Percentiles rank a stretch among this genome's conserved stretches.
phyloP scores from a whole-genome alignment of 2,113 vertebrate genomes.

The Osmerus eperlanus region DNA sequence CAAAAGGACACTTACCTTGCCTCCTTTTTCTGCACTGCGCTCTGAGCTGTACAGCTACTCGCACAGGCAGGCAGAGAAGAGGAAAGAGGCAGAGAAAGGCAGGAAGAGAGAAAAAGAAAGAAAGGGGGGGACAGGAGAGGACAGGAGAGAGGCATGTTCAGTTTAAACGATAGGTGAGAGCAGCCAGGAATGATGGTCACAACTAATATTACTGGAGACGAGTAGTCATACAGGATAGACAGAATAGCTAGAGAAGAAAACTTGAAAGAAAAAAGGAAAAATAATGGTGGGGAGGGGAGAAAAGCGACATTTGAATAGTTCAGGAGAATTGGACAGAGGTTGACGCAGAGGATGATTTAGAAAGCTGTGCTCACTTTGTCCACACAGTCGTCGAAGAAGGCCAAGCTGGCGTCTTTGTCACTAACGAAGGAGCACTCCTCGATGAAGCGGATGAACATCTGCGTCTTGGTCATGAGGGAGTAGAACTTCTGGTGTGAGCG shows the following conservation, averaged over 20 bases:
- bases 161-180: constrained; percentile 10
- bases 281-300: not conserved
- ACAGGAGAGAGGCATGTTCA: constrained; percentile 6
- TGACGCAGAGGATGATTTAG: not conserved
- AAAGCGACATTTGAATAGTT: not conserved
- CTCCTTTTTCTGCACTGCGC: constrained; percentile 61
- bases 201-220: not conserved
- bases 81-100: not conserved
- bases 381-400: constrained; percentile 98
- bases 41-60: constrained; percentile 68
- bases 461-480: constrained; percentile 95
- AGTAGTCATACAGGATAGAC: not conserved
- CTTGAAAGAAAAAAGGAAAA: not conserved
- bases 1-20: constrained; percentile 60
- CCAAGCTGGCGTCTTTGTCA: constrained; percentile 94
- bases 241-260: not conserved
- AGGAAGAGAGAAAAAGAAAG: constrained; percentile 11
- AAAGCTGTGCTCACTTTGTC: constrained; percentile 82
- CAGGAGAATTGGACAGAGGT: not conserved
- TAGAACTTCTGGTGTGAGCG: constrained; percentile 99
- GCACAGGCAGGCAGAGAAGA: constrained; percentile 14
- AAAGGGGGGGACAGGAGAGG: not conserved
- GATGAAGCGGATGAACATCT: constrained; percentile 99
- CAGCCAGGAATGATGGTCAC: not conserved
- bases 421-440: constrained; percentile 99